Base-by-base conservation (phyloP, 1,140 invertebrate genomes). In the Sycophaga agraensis region DNA sequence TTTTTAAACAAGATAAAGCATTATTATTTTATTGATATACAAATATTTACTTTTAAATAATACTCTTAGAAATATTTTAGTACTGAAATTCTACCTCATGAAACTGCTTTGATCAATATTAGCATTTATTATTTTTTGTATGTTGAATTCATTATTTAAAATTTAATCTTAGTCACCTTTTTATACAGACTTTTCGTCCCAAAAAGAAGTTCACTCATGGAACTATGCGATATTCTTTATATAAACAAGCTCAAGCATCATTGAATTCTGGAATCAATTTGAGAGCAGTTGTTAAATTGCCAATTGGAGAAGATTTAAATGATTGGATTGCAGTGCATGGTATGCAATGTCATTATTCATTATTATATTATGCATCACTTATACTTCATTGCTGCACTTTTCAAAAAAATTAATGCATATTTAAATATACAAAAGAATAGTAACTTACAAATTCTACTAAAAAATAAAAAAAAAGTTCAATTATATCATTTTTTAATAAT, bases 291-390 rank as follows among this genome's bases (percentile, higher is more conserved):
- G 95, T 97, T 1, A 88, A 89, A 73, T 77, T 97, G 58, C 95
- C 95, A 26, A 84, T 85, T 59, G 90, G 90, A 22, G 95, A 97
- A 82, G 90, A 93, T 79, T 74, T 93, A 6, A 93, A 95, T 77
- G 95, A 97, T 77, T 97, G 95, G 95, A 87, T 96, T 43, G 95
- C 95, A 16, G 94, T 97, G 22, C 94, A 97, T 84, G 95, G 93
- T 94, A 82, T 59, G 46, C 63, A 22, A 34, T 49, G 58, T 40
- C 31, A 35, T 51, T 48, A 26, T 9, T 37, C 24, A 42, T 28
- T 26, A 17, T 12, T 19, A 42, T 42, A 26, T 24, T 14, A 11
- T 11, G 28, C 28, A 11, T 6, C 11, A 48, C 24, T 48, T 11
- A 48, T 4, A 14, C 9, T 6, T 39, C 22, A 4, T 46, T 14